Base-by-base conservation (phyloP, 1,140 invertebrate genomes). In the Limonius californicus region DNA sequence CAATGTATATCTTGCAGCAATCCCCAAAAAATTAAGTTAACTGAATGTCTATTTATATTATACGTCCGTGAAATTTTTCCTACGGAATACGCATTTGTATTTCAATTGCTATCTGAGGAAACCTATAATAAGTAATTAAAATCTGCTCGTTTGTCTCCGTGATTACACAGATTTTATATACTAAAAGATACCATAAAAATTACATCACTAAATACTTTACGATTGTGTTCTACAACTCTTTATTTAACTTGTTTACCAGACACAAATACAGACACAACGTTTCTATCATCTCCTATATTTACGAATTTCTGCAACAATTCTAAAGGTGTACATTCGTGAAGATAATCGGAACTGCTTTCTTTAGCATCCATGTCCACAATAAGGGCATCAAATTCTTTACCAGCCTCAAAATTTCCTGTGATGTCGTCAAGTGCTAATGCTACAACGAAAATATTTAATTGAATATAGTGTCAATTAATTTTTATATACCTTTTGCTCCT, bases 361-460 rank as follows among this genome's bases (percentile, higher is more conserved):
- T 61, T 14, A 14, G 77, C 70, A 32, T 78, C 70, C 14, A 81
- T 71, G 69, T 89, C 85, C 50, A 89, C 74, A 0, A 91, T 63
- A 0, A 96, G 74, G 3, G 91, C 92, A 80, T 95, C 93, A 72
- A 96, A 95, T 59, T 91, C 82, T 75, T 95, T 95, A 27, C 89
- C 90, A 3, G 85, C 72, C 69, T 83, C 75, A 72, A 96, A 91
- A 75, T 87, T 93, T 14, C 93, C 93, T 43, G 90, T 85, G 72
- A 84, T 77, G 39, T 90, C 72, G 12, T 87, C 86, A 54, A 95
- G 70, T 2, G 82, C 80, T 16, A 95, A 75, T 15, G 89, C 92
- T 92, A 16, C 23, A 47, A 27, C 35, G 54, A n/a, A 56, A 56
- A 8, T 53, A 27, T 61, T 55, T 7, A 57, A 55, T 14, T 23